Percentiles rank a stretch among this genome's conserved stretches.
These are phyloP conservation scores for Climacteris rufus DNA, from an alignment of 2,113 vertebrate genomes.

Conservation along the genomic window DNA sequence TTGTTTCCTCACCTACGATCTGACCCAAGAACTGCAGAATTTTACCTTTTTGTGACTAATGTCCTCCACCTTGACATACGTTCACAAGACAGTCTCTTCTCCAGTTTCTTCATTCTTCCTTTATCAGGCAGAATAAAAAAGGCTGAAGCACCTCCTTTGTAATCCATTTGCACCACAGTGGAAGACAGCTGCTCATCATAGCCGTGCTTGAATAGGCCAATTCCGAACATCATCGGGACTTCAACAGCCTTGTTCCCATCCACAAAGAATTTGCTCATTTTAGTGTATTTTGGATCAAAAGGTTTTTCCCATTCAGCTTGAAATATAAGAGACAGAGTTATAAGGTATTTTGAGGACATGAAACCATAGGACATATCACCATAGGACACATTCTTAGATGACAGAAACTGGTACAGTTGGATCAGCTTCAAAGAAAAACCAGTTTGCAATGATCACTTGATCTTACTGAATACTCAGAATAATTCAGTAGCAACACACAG, in stretches of 20 bases:
- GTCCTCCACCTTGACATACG: conserved; percentile 34
- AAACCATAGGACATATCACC: neutral
- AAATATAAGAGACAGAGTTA: conserved; percentile 37
- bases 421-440: neutral
- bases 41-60: conserved; percentile 54
- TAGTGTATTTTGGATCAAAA: conserved; percentile 54
- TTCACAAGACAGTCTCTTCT: conserved; percentile 60
- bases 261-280: conserved; percentile 51
- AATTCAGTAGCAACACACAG: neutral
- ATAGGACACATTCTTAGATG: neutral
- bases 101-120: conserved; percentile 76
- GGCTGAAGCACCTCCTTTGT: conserved; percentile 82
- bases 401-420: neutral
- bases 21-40: neutral
- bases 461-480: neutral
- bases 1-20: neutral
- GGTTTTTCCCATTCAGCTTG: conserved; percentile 65
- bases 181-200: conserved; percentile 67
- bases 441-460: neutral
- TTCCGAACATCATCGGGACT: conserved; percentile 58
- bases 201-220: conserved; percentile 41
- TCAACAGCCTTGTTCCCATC: conserved; percentile 18
- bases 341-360: neutral
- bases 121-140: conserved; percentile 81
- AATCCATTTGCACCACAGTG: conserved; percentile 79